Evolutionary conservation across 2,113 vertebrate species (phyloP), one percentile per base, ranked within the genome.

Genomic region (Oryzias melastigma): DNA sequence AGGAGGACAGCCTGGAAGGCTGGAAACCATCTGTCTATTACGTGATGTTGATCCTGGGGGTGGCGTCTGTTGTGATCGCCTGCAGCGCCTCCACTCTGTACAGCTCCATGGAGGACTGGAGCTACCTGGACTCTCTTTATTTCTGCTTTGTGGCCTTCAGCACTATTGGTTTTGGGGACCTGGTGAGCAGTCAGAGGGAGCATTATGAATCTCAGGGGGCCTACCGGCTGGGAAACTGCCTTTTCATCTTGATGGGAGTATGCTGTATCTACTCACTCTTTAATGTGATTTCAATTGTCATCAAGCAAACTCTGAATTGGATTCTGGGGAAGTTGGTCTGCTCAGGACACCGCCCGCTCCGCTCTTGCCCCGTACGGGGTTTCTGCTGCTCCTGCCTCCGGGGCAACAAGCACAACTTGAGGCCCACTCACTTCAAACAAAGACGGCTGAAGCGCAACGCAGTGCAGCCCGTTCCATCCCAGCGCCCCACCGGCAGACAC

Each of bases 81-180:
- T 92, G 91, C 79, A 87, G 91, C 1, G 92, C 91, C 18, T 92
- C 92, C 5, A 88, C 87, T 0, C 82, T 93, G 12, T 93, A 91
- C 78, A 87, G 88, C 52, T 75, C 87, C 60, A 89, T 91, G 87
- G 92, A 93, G 78, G 91, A 90, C 86, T 93, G 92, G 92, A 89
- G 84, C 81, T 93, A 91, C 41, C 77, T 92, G 43, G 91, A 93
- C 59, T 91, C 92, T 4, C 81, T 93, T 0, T 93, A 93, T 73
- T 93, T 93, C 75, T 93, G 92, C 70, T 93, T 93, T 0, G 92
- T 93, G 64, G 90, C 91, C 52, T 93, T 93, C 84, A 93, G 92
- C 85, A 93, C 92, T 67, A 93, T 93, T 40, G 92, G 92, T 49
- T 93, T 93, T 0, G 91, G 92, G 20, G 92, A 93, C 81, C 81